Base-by-base conservation (phyloP, 2,888 invertebrate genomes). In the Cosmopolites sordidus region DNA sequence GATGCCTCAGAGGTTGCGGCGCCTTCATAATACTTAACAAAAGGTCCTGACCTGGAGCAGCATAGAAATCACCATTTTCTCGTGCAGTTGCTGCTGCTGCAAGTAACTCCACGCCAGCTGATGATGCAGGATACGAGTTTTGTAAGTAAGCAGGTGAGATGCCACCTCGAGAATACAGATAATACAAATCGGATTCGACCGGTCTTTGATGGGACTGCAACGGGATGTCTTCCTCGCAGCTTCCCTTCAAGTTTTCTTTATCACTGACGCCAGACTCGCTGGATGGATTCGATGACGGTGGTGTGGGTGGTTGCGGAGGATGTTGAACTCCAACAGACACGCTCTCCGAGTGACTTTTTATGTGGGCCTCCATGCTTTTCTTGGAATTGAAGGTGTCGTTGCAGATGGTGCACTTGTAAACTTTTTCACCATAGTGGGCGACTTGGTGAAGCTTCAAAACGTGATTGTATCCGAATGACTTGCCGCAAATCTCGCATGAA, bases 371-470 rank as follows among this genome's bases (percentile, higher is more conserved):
- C 88, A 93, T 89, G 62, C 87, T 86, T 70, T 92, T 92, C 73
- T 92, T 92, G 17, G 89, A 92, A 65, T 86, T 90, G 69, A 93
- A 93, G 0, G 92, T 92, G 64, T 90, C 89, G 66, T 92, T 89
- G 73, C 93, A 93, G 16, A 92, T 86, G 2, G 92, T 92, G 73
- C 93, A 93, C 66, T 92, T 91, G 76, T 93, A 92, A 56, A 92
- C 91, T 67, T 92, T 91, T 69, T 92, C 89, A 0, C 92, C 92
- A 65, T 89, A 92, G 73, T 93, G 93, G 62, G 92, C 90, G 29
- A 92, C 92, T 61, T 74, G 73, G 56, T 93, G 93, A 48, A 92
- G 75, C 73, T 92, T 92, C 54, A 92, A 76, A 2, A 93, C 92
- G 71, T 92, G 92, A 70, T 92, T 92, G 74, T 93, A 92, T 6